Percentiles rank a stretch among this genome's conserved stretches.
These are phyloP conservation scores for Brachyalestes nurse DNA, from an alignment of 2,797 vertebrate genomes.

Conservation along the genomic window DNA sequence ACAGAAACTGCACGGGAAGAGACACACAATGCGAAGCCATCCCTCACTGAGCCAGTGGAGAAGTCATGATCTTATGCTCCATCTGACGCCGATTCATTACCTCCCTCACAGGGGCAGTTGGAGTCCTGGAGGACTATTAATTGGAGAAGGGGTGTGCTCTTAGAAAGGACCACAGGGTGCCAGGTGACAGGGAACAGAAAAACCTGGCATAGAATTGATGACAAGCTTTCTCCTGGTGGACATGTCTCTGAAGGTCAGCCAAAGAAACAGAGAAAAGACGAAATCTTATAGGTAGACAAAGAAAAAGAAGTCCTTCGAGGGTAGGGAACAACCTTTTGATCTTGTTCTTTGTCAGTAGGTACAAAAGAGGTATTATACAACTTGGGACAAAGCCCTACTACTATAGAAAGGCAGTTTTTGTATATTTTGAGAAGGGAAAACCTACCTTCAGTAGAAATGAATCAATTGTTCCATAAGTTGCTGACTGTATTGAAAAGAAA, in stretches of 20 bases:
- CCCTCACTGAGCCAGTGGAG: constrained; percentile 36
- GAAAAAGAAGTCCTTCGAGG: constrained; percentile 46
- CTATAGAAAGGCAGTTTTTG: constrained; percentile 30
- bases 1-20: constrained; percentile 36
- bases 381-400: constrained; percentile 15
- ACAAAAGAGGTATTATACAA: constrained; percentile 44
- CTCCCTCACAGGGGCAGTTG: constrained; percentile 52
- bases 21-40: constrained; percentile 40
- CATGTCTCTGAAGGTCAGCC: constrained; percentile 62
- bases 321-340: constrained; percentile 46
- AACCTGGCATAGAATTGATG: constrained; percentile 60
- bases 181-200: constrained; percentile 60
- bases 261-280: constrained; percentile 54
- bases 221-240: constrained; percentile 53
- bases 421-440: constrained; percentile 17
- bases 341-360: constrained; percentile 48
- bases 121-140: constrained; percentile 60
- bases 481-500: constrained; percentile 18
- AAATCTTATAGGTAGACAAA: constrained; percentile 46
- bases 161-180: constrained; percentile 56
- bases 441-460: constrained; percentile 16
- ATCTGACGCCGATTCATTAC: constrained; percentile 56
- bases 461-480: background rate
- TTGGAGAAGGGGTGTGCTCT: constrained; percentile 51
- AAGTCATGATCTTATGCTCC: constrained; percentile 52